Base-by-base conservation (phyloP, 2,797 vertebrate genomes). In the Enteromius anoplus region DNA sequence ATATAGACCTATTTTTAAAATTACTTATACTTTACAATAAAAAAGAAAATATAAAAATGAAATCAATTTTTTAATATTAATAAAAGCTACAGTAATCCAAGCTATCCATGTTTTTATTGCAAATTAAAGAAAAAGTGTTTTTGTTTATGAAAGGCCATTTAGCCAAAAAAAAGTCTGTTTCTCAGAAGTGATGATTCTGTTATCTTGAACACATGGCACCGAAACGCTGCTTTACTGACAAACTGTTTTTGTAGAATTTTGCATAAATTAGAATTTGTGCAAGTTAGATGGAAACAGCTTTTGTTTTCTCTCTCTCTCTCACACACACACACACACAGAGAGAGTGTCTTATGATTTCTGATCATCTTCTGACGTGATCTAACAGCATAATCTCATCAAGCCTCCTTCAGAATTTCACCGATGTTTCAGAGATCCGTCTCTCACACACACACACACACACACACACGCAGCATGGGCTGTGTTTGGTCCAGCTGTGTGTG, bases 401-500 rank as follows among this genome's bases (percentile, higher is more conserved):
- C 51, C 53, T 60, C 12, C 34, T 60, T 75, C 37, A 42, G 4
- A 55, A 75, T 75, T 75, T 14, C 37, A 37, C 72, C 40, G 32
- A 14, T 6, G 6, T 75, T 75, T 34, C 19, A 45, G 60, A 45
- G 9, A 62, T 76, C 64, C 23, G n/a, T 53, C 32, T 26, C n/a
- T n/a, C n/a, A n/a, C 9, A 3, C 40, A 26, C 40, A 60, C 11
- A 68, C 37, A 40, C 69, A 26, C 49, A 9, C 10, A 40, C 40
- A 40, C 40, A 9, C 37, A 9, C 47, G 72, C 70, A 69, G 76
- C 17, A 21, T 10, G 21, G 10, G 5, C 17, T n/a, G 51, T 79
- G 42, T 82, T 64, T 70, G 49, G 14, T 64, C 70, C 80, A 85
- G 78, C 70, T 83, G 86, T 82, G 53, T 68, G 75, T 71, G 53